Percentiles rank a stretch among this genome's conserved stretches.
Conservation (phyloP, 2,797 vertebrate genomes). For the Setipinna tenuifilis region DNA sequence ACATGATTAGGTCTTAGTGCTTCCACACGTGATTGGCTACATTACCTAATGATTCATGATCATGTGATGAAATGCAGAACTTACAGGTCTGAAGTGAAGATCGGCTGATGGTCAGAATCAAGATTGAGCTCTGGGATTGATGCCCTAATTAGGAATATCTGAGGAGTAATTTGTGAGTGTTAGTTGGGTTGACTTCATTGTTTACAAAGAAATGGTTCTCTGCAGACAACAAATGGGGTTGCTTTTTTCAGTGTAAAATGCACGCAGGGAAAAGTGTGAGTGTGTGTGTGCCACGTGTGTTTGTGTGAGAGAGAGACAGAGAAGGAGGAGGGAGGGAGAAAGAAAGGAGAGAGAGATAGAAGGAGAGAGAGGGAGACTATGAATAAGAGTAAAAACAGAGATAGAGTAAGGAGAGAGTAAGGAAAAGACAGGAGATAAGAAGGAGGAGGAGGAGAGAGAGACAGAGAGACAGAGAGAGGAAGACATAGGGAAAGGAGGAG, state of each 20-base stretch:
- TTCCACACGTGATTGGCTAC: neutral
- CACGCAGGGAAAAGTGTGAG: neutral
- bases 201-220: neutral
- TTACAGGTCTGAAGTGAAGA: neutral
- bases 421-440: neutral
- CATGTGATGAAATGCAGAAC: neutral
- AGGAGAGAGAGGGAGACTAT: neutral
- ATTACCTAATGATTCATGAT: neutral
- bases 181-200: neutral
- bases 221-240: neutral
- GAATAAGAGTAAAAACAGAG: neutral
- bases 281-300: neutral
- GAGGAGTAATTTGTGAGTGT: neutral
- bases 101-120: neutral
- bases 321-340: neutral
- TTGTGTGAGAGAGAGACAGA: neutral
- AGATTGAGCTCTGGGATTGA: neutral
- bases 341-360: neutral
- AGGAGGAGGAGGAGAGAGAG: constrained; percentile 19
- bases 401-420: too few relatives aligned
- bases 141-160: neutral
- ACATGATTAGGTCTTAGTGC: neutral
- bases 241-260: neutral
- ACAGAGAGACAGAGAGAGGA: neutral
- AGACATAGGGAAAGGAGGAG: constrained; percentile 4